Evolutionary conservation across 2,888 invertebrate genomes (phyloP), one percentile per base, ranked within the genome.

Genomic region (Chaitophorus viminalis): DNA sequence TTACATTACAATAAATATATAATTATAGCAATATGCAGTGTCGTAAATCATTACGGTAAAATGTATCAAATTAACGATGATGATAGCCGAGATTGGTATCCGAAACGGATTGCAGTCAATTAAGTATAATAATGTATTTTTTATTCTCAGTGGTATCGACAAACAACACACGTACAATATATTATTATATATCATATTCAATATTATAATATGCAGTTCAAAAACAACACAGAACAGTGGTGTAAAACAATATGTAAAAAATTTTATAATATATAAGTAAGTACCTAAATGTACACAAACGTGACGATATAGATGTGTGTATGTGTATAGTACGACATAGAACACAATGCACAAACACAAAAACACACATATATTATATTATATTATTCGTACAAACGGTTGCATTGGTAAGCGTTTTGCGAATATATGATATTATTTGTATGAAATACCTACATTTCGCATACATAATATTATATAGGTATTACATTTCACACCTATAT

Each of bases 171-270:
- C 21, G 25, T 25, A 60, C 25, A 21, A 60, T 21, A 11, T 46
- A 46, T 11, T 14, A 14, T 46, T 14, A 46, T 46, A 46, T 11
- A 11, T 14, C 14, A 14, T 46, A 39, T 46, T n/a, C n/a, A n/a
- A n/a, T n/a, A n/a, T n/a, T n/a, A 60, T 25, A 60, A 60, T 25
- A 25, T 60, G 25, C 60, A 60, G 4, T 25, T 60, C 60, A 54
- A 84, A 84, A 84, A 46, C 36, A 78, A 78, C 33, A 78, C 46
- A 78, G 46, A 74, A 65, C 75, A 25, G 75, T 75, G 84, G 39
- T 84, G n/a, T 72, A 72, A 60, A 54, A 54, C 54, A 54, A 60
- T 60, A 52, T 21, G 25, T 60, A 25, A 5, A 60, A 52, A 17
- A 17, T 52, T 52, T 1, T 60, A 60, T 21, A 60, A 8, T 60